Percentiles rank a stretch among this genome's conserved stretches.
Conservation (phyloP, 2,888 invertebrate species). For the Microctonus hyperodae region DNA sequence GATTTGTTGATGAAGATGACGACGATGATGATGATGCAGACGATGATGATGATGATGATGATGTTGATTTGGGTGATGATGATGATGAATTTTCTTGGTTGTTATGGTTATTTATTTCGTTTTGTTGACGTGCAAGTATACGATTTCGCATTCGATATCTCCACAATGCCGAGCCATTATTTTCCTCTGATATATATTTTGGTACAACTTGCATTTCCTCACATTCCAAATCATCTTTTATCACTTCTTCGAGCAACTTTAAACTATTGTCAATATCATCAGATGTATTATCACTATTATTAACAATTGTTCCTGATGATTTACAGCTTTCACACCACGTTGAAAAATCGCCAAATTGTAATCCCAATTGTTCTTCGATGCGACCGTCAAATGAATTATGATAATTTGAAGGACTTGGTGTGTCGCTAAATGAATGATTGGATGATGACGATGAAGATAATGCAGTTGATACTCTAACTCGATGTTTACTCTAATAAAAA, state of each 20-base stretch:
- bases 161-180: conserved; percentile 18
- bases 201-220: conserved; percentile 47
- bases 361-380: conserved; percentile 43
- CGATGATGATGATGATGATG: conserved; percentile 8
- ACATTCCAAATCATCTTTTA: conserved; percentile 37
- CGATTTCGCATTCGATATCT: conserved; percentile 18
- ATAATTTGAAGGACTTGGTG: conserved; percentile 50
- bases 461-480: conserved; percentile 34
- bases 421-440: conserved; percentile 48
- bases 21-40: not conserved
- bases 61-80: not conserved
- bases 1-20: conserved; percentile 8
- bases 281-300: conserved; percentile 36
- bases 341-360: conserved; percentile 37
- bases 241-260: conserved; percentile 49
- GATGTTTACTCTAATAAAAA: not conserved
- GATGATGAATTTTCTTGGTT: conserved; percentile 3
- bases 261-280: conserved; percentile 44
- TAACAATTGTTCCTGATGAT: conserved; percentile 42
- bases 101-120: not conserved
- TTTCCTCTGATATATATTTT: conserved; percentile 19
- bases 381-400: conserved; percentile 40
- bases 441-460: conserved; percentile 50
- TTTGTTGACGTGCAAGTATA: not conserved
- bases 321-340: conserved; percentile 39